Evolutionary conservation across 2,888 invertebrate species (phyloP).

Genomic region (Tachina grossa): DNA sequence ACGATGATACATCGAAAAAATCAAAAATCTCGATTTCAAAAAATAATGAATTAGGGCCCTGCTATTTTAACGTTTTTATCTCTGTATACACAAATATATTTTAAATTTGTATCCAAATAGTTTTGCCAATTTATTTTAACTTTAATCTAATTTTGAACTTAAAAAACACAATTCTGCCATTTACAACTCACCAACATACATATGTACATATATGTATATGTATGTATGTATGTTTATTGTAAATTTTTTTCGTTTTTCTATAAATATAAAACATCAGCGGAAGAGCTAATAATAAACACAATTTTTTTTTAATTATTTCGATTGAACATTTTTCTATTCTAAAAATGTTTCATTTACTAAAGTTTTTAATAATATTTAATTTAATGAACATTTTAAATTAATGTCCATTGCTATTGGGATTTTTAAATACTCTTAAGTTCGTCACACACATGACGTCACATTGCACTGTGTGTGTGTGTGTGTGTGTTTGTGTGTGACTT

Average conservation of each 20-base stretch:
- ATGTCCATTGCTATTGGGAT: neutral
- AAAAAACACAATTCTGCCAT: neutral
- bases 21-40: too few species aligned
- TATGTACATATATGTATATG: neutral
- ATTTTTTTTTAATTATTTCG: neutral
- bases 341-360: neutral
- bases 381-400: neutral
- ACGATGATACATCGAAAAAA: too few species aligned
- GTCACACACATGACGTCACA: conserved; percentile 30
- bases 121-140: neutral
- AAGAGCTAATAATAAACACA: neutral
- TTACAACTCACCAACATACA: neutral
- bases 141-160: neutral
- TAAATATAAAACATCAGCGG: neutral
- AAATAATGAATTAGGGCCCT: too few species aligned
- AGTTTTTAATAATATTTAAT: neutral
- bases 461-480: neutral
- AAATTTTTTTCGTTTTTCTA: neutral
- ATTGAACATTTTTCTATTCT: neutral
- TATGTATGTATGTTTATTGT: neutral
- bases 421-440: neutral
- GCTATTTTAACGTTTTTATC: too few species aligned
- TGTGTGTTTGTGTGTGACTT: neutral
- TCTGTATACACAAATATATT: too few species aligned
- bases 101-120: neutral